A percentile compares a stretch with the other conserved stretches of the same genome.
These are phyloP conservation scores for Lophotis ruficrista DNA, from an alignment of 2,113 vertebrate genomes.

Conservation along the genomic window DNA sequence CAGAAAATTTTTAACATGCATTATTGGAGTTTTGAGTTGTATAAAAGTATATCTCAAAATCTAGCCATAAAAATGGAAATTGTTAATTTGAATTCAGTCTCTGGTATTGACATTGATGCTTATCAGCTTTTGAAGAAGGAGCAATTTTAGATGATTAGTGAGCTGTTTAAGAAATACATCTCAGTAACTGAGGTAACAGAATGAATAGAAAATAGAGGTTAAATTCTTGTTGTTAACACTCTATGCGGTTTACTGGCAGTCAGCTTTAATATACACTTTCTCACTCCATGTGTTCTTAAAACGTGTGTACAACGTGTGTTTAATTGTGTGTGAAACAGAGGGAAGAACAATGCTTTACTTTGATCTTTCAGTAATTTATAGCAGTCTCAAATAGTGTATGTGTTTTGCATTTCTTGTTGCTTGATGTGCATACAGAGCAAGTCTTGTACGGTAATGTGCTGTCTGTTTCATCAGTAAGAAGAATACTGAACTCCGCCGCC, in stretches of 20 bases:
- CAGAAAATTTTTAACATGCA: not conserved
- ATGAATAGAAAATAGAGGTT: not conserved
- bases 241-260: not conserved
- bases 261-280: not conserved
- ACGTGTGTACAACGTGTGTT: accelerated
- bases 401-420: not conserved
- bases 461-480: conserved; percentile 85
- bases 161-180: not conserved
- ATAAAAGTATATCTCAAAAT: not conserved
- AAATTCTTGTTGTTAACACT: not conserved
- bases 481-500: conserved; percentile 75
- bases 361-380: not conserved
- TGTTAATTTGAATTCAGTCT: not conserved
- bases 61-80: not conserved
- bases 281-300: not conserved
- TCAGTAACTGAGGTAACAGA: not conserved
- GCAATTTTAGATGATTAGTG: not conserved
- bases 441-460: not conserved
- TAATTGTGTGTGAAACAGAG: not conserved
- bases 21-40: not conserved
- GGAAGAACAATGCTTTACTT: not conserved
- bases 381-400: not conserved
- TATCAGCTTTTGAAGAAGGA: not conserved
- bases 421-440: not conserved
- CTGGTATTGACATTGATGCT: not conserved